Conservation (phyloP, 2,888 invertebrate genomes). For the Elaeidobius kamerunicus region DNA sequence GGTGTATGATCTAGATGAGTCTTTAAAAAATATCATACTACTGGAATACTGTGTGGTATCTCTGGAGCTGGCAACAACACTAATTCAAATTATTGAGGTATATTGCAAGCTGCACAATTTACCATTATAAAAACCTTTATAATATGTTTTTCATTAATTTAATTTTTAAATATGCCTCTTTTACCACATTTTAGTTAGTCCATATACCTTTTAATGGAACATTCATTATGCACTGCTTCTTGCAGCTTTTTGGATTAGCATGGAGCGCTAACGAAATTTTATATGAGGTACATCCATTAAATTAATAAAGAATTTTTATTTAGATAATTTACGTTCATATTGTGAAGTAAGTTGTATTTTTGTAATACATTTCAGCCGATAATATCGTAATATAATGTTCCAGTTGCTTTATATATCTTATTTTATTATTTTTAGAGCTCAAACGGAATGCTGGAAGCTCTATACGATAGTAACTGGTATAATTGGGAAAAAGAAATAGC, state of each 20-base stretch:
- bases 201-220: slow-evolving; percentile 7
- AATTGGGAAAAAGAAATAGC: not conserved
- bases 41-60: slow-evolving; percentile 14
- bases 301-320: no score
- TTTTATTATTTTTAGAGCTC: slow-evolving; percentile 14
- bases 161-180: not conserved
- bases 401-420: no score
- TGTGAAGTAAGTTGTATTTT: no score
- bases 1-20: slow-evolving; percentile 10
- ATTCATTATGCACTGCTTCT: slow-evolving; percentile 6
- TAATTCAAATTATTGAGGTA: slow-evolving; percentile 9
- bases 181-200: not conserved
- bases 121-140: no score
- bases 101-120: no score
- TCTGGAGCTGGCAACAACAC: slow-evolving; percentile 6
- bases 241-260: slow-evolving; percentile 13
- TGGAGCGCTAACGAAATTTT: slow-evolving; percentile 23
- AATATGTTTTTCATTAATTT: no score
- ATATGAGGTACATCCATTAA: slow-evolving; percentile 17
- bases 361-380: no score
- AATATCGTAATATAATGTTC: no score
- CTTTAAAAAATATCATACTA: slow-evolving; percentile 13
- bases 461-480: slow-evolving; percentile 17
- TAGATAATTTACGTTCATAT: no score
- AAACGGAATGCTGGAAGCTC: slow-evolving; percentile 3